Base-by-base conservation (phyloP, 2,888 invertebrate genomes). In the Platerodrilus igneus region DNA sequence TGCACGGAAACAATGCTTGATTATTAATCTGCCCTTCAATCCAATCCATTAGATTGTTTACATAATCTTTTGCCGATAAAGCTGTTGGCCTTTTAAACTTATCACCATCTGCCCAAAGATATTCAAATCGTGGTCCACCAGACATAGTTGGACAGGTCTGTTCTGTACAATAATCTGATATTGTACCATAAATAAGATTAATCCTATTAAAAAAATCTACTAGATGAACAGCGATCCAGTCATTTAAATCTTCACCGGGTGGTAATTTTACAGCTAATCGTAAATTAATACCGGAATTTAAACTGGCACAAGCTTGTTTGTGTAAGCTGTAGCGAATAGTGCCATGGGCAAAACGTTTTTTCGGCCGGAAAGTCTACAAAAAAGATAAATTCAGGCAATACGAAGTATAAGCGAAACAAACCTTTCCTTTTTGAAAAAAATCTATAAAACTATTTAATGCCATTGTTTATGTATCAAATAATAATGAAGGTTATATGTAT, bases 151-250 rank as follows among this genome's bases (percentile, higher is more conserved):
- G 90, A 62, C 92, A 93, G 1, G 85, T 78, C 42, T 79, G 76
- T 47, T 81, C 82, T 21, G 85, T 87, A 63, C 93, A 93, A 60
- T 81, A 86, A 59, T 89, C 88, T 4, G 82, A 83, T 18, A 91
- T 82, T 1, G 90, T 91, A 5, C 92, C 92, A 68, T 93, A 93
- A 52, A 93, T 86, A 27, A 93, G 70, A 69, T 93, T 93, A 52
- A 93, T 90, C 57, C 93, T 78, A 66, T 93, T 93, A 69, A 93
- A 93, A 65, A 93, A 93, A 63, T 93, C 92, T 18, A 93, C 92
- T 53, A 92, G 90, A 70, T 93, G 92, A 3, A 93, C 92, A 10
- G 92, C 92, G 21, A 91, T 76, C 93, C 93, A 93, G 65, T 93
- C 93, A 58, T 89, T 87, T 33, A 86, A 67, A 64, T 87, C 86